Conservation (phyloP, 2,888 invertebrate species). For the Watsonalla binaria region DNA sequence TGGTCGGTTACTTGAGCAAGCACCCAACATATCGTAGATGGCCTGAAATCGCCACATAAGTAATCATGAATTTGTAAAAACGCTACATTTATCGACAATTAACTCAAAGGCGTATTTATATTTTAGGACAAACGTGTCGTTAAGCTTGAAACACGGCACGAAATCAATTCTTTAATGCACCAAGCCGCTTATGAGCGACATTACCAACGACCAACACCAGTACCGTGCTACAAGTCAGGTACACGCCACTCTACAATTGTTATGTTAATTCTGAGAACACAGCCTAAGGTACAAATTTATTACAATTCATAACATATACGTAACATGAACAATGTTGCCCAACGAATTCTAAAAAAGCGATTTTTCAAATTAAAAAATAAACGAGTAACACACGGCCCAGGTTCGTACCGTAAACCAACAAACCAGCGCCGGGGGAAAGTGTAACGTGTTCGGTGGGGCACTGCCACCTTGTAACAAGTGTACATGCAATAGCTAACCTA, state of each 20-base stretch:
- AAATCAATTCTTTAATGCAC: not conserved
- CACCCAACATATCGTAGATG: slow-evolving; percentile 99
- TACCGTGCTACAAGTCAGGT: too few species aligned
- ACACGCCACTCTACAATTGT: too few species aligned
- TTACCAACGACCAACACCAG: too few species aligned
- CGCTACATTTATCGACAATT: too few species aligned
- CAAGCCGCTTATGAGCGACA: too few species aligned
- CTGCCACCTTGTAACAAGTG: not conserved
- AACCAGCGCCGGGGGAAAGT: not conserved
- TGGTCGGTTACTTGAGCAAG: slow-evolving; percentile 95
- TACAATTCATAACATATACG: too few species aligned
- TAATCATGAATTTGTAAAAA: too few species aligned
- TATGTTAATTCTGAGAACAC: too few species aligned
- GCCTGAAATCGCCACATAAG: slow-evolving; percentile 82
- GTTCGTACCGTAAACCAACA: not conserved
- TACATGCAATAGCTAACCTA: not conserved
- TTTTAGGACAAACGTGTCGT: not conserved
- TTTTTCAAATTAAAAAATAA: not conserved
- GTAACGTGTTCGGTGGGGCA: not conserved
- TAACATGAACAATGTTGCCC: too few species aligned
- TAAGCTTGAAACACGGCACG: not conserved
- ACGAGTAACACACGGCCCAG: not conserved
- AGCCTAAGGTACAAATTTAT: too few species aligned
- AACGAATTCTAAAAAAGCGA: not conserved
- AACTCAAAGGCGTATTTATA: too few species aligned